Conservation (phyloP, 2,113 vertebrate genomes). For the Actinemys pallida region DNA sequence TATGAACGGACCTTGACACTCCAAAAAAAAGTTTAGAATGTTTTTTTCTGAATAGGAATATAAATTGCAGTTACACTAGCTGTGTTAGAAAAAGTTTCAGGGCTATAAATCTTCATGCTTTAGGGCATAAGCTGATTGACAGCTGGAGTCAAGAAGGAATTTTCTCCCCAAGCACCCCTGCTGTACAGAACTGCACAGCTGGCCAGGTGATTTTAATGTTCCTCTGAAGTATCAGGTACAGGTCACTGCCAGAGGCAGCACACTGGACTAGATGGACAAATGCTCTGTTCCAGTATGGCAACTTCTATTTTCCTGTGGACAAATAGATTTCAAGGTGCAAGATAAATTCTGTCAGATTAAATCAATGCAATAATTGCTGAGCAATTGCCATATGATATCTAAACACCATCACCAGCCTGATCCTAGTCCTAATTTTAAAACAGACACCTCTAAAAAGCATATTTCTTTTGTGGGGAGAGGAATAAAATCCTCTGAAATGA, state of each 20-base stretch:
- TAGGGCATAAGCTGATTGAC: background rate
- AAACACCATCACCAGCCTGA: conserved; percentile 66
- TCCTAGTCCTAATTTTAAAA: conserved; percentile 67
- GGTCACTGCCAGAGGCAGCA: accelerated
- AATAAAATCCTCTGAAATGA: conserved; percentile 74
- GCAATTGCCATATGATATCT: conserved; percentile 70
- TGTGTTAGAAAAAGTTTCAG: background rate
- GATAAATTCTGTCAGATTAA: conserved; percentile 74
- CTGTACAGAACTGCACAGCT: background rate
- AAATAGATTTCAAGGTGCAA: conserved; percentile 68
- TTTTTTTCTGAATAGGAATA: background rate
- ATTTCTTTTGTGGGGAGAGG: conserved; percentile 45
- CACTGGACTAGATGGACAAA: background rate
- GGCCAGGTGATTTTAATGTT: background rate
- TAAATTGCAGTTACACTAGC: background rate
- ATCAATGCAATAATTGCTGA: conserved; percentile 71
- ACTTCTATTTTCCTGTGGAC: conserved; percentile 70
- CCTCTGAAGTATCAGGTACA: accelerated
- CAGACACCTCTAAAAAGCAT: conserved; percentile 53
- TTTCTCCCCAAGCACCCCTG: accelerated
- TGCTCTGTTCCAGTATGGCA: conserved; percentile 66
- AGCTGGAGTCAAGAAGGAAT: conserved; percentile 1
- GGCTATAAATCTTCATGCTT: background rate
- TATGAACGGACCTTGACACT: background rate
- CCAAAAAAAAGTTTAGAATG: background rate